These are phyloP conservation scores for Lycodopsis pacificus DNA, from an alignment of 2,797 vertebrate genomes.

Conservation along the genomic window DNA sequence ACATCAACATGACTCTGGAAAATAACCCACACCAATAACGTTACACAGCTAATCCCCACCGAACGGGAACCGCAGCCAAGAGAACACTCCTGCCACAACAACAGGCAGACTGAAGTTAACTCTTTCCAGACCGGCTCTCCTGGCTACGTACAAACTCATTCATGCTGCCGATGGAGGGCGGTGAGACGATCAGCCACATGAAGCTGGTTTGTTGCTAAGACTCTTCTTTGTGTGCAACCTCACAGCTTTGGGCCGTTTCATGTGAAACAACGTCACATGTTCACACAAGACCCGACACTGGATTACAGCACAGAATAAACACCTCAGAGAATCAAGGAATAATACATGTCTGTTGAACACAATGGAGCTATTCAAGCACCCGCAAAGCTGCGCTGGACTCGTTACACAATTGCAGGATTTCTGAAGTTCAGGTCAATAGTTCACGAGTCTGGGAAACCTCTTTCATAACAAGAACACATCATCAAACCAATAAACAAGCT, in stretches of 20 bases:
- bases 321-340: conserved; percentile 66
- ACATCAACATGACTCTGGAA: conserved; percentile 73
- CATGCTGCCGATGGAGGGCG: conserved; percentile 26
- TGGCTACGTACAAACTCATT: conserved; percentile 33
- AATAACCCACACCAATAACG: conserved; percentile 65
- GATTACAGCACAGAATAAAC: conserved; percentile 71
- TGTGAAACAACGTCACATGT: conserved; percentile 66
- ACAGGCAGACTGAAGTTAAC: conserved; percentile 54
- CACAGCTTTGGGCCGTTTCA: conserved; percentile 30
- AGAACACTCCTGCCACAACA: conserved; percentile 57
- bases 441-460: conserved; percentile 61
- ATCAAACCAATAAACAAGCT: conserved; percentile 4
- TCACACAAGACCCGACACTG: conserved; percentile 47
- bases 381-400: conserved; percentile 47
- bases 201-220: conserved; percentile 26
- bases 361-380: conserved; percentile 62
- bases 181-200: conserved; percentile 26
- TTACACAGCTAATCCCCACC: conserved; percentile 66
- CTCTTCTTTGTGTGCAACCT: conserved; percentile 4
- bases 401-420: conserved; percentile 60
- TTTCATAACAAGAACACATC: conserved; percentile 18
- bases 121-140: conserved; percentile 29
- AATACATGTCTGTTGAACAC: conserved; percentile 66
- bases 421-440: conserved; percentile 62
- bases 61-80: conserved; percentile 47